These are phyloP conservation scores for Himalopsyche japonica DNA, from an alignment of 2,888 invertebrate genomes.

Conservation along the genomic window DNA sequence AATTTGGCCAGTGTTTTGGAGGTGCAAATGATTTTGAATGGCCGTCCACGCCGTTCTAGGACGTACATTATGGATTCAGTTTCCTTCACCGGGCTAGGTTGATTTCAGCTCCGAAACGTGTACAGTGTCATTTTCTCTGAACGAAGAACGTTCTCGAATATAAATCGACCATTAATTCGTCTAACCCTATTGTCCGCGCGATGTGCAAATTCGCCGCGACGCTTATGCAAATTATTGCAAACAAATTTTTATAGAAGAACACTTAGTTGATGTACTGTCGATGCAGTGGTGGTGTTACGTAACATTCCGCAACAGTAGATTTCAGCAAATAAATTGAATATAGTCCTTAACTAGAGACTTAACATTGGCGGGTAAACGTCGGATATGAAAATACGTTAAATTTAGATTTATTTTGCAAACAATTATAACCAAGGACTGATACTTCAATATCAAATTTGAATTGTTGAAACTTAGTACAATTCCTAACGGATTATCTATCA, in stretches of 20 bases:
- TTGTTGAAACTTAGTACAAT: too few species aligned
- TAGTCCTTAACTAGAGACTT: too few species aligned
- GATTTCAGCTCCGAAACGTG: not conserved
- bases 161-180: conserved; percentile 32
- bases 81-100: not conserved
- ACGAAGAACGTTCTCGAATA: conserved; percentile 24
- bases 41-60: not conserved
- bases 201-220: conserved; percentile 14
- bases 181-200: conserved; percentile 29
- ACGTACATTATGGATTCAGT: not conserved
- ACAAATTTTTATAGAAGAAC: conserved; percentile 35
- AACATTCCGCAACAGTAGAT: too few species aligned
- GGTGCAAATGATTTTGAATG: not conserved
- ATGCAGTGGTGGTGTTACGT: not conserved
- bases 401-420: too few species aligned
- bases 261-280: not conserved
- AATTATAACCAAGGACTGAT: too few species aligned
- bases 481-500: too few species aligned
- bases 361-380: too few species aligned
- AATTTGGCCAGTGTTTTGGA: not conserved
- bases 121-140: not conserved
- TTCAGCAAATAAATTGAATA: too few species aligned
- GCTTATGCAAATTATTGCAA: conserved; percentile 22
- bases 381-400: too few species aligned
- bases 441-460: too few species aligned